These are phyloP conservation scores for Speoplatyrhinus poulsoni DNA, from an alignment of 2,113 vertebrate species.

Conservation along the genomic window DNA sequence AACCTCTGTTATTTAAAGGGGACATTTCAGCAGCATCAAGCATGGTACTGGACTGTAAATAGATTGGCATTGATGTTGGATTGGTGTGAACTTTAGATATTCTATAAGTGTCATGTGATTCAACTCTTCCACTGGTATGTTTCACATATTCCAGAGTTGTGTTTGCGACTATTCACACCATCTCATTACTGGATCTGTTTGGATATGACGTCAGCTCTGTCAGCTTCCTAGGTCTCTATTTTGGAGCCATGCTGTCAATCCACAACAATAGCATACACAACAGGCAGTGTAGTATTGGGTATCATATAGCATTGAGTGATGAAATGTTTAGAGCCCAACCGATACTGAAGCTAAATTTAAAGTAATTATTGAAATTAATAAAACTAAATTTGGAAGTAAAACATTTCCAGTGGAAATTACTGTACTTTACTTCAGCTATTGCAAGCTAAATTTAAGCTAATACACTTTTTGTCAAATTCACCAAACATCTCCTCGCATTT, in stretches of 20 bases:
- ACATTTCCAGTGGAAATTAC: no score
- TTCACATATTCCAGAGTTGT: conserved; percentile 45
- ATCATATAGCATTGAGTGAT: conserved; percentile 42
- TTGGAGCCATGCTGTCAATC: conserved; percentile 47
- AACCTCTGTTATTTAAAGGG: conserved; percentile 18
- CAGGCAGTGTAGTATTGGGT: conserved; percentile 15
- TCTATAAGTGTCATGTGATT: conserved; percentile 62
- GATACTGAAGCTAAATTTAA: neutral
- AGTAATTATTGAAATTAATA: neutral
- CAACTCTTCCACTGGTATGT: conserved; percentile 59
- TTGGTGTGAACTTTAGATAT: conserved; percentile 46
- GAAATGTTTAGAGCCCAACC: conserved; percentile 28
- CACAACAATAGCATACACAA: conserved; percentile 32
- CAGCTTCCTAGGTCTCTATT: conserved; percentile 44
- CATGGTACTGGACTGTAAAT: conserved; percentile 41
- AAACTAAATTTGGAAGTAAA: no score
- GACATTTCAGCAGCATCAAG: conserved; percentile 17
- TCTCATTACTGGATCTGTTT: conserved; percentile 36
- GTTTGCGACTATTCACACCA: conserved; percentile 37
- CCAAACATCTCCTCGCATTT: no score
- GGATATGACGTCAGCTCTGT: conserved; percentile 56
- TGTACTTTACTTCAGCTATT: no score
- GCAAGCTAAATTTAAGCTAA: no score
- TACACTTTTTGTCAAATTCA: no score
- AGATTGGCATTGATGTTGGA: conserved; percentile 49